Percentiles rank a stretch among this genome's conserved stretches.
phyloP scores from a whole-genome alignment of 2,888 invertebrate genomes.

The Trichopoda pennipes region DNA sequence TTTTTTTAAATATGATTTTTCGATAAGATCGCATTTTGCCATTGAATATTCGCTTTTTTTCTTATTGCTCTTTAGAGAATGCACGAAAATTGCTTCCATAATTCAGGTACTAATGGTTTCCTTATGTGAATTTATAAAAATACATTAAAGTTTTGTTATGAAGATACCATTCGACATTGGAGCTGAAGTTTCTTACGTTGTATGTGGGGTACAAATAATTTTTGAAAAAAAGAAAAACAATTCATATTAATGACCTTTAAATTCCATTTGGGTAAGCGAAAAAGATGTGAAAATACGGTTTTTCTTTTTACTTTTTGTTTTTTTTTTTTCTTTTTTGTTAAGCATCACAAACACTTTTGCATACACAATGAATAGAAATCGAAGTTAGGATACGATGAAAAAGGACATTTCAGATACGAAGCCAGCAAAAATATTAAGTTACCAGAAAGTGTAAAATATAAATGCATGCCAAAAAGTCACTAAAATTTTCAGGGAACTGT shows the following conservation, averaged over 20 bases:
- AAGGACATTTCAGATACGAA: slow-evolving; percentile 70
- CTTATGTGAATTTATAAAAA: slow-evolving; percentile 80
- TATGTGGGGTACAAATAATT: slow-evolving; percentile 76
- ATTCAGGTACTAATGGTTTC: slow-evolving; percentile 80
- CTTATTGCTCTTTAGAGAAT: slow-evolving; percentile 62
- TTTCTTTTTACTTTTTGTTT: slow-evolving; percentile 5
- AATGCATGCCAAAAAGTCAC: no score
- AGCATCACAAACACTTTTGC: slow-evolving; percentile 53
- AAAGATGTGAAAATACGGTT: slow-evolving; percentile 54
- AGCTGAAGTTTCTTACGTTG: slow-evolving; percentile 72
- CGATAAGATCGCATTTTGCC: slow-evolving; percentile 37
- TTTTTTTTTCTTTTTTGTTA: slow-evolving; percentile 55
- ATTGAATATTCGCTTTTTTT: background rate
- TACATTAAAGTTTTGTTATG: slow-evolving; percentile 75
- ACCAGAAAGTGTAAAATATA: slow-evolving; percentile 8
- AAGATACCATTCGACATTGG: slow-evolving; percentile 68
- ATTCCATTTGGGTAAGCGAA: slow-evolving; percentile 76
- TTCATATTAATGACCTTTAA: slow-evolving; percentile 77
- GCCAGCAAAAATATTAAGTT: background rate
- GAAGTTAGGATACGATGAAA: slow-evolving; percentile 66
- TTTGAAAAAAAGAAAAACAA: slow-evolving; percentile 79
- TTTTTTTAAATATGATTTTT: slow-evolving; percentile 29
- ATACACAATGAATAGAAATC: slow-evolving; percentile 10
- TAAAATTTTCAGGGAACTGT: no score
- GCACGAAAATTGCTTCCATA: slow-evolving; percentile 77